Conservation (phyloP, 2,113 vertebrate genomes). For the Aix galericulata region DNA sequence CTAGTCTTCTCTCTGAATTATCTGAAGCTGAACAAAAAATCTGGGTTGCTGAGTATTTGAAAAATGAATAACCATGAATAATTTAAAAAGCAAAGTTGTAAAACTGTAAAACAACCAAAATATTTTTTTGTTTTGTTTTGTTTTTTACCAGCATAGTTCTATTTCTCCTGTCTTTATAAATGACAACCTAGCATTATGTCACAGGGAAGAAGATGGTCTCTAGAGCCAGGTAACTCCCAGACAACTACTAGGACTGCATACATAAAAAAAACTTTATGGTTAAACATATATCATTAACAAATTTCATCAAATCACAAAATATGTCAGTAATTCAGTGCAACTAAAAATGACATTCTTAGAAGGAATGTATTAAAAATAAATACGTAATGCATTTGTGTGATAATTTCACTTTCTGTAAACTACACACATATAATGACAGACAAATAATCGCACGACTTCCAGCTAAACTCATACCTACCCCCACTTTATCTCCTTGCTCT, state of each 20-base stretch:
- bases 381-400: neutral
- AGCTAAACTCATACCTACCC: slow-evolving; percentile 34
- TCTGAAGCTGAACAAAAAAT: neutral
- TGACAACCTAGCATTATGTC: neutral
- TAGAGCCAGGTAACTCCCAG: neutral
- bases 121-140: no score
- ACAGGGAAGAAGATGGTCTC: neutral
- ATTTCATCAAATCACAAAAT: neutral
- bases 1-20: neutral
- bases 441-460: neutral
- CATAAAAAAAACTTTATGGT: neutral
- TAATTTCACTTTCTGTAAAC: neutral
- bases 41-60: neutral
- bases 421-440: neutral
- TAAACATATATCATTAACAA: neutral
- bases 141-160: neutral
- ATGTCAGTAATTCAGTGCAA: neutral
- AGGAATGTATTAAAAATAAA: neutral
- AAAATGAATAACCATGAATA: neutral
- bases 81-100: neutral
- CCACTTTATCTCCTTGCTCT: slow-evolving; percentile 74
- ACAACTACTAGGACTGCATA: neutral
- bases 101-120: neutral
- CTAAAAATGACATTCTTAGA: neutral
- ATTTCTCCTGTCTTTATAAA: neutral